phyloP scores from a whole-genome alignment of 1,140 invertebrate genomes.

The Drosophila sulfurigaster region DNA sequence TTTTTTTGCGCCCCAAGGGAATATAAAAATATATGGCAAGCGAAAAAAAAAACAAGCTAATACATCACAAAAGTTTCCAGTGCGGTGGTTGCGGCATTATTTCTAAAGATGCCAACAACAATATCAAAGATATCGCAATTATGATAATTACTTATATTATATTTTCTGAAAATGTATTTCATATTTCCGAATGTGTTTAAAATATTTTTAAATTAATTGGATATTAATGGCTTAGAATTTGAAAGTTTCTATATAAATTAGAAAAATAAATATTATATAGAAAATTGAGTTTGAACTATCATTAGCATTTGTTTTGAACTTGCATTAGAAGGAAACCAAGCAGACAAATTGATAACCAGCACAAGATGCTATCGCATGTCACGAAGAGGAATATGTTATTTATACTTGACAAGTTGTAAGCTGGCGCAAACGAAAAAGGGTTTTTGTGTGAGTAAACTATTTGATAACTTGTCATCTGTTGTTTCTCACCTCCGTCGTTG shows the following conservation, averaged over 20 bases:
- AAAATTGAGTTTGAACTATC: too few relatives aligned
- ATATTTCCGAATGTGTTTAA: too few relatives aligned
- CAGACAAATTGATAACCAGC: not conserved
- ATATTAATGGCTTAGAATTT: too few relatives aligned
- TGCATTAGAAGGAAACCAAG: not conserved
- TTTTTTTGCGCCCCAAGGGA: not conserved
- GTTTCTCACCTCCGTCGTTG: slow-evolving; percentile 7
- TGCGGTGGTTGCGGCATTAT: not conserved
- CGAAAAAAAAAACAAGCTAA: slow-evolving; percentile 58
- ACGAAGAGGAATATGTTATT: not conserved
- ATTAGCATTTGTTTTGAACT: too few relatives aligned
- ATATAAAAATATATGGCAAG: not conserved
- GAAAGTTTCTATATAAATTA: too few relatives aligned
- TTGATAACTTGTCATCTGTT: slow-evolving; percentile 38
- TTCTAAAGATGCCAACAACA: not conserved
- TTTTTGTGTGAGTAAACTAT: slow-evolving; percentile 17
- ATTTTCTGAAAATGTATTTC: not conserved
- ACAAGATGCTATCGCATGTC: not conserved
- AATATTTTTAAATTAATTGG: too few relatives aligned
- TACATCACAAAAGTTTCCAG: slow-evolving; percentile 15
- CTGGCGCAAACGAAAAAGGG: slow-evolving; percentile 1
- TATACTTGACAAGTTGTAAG: not conserved
- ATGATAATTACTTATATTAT: slow-evolving; percentile 15
- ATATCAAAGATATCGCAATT: slow-evolving; percentile 8
- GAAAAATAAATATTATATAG: too few relatives aligned